Evolutionary conservation across 2,888 invertebrate species (phyloP), one percentile per base, ranked within the genome.

Genomic region (Fissipunctia ypsillon): DNA sequence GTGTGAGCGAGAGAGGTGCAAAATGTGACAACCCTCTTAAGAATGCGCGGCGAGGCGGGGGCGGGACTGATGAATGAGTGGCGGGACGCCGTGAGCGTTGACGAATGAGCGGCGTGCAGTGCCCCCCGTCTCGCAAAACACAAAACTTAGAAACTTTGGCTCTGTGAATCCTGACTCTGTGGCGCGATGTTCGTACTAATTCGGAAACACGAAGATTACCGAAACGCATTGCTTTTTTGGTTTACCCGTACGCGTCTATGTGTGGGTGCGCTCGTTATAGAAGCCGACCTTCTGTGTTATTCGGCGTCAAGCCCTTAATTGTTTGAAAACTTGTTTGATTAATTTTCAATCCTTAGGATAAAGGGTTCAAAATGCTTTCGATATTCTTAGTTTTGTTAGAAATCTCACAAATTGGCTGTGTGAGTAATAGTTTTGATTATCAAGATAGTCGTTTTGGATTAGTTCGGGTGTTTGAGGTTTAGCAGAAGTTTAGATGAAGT

Each of bases 261-360:
- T 64, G 9, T 16, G 9, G 9, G 1, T 65, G 38, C 12, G 6
- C 6, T n/a, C n/a, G n/a, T n/a, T n/a, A n/a, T n/a, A n/a, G n/a
- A n/a, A n/a, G n/a, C n/a, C n/a, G n/a, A n/a, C 38, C 54, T 77
- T 73, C 38, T 73, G 0, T n/a, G 38, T 14, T 31, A 0, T n/a
- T 31, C 22, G 41, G 41, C 56, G n/a, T 38, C 25, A 72, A 60
- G 7, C n/a, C 43, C 31, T 16, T 70, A 80, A 87, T 78, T 87
- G 83, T 81, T 75, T 41, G n/a, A 50, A 61, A 83, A 78, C 64
- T 78, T 73, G 14, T 68, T 54, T 75, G 80, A 85, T 84, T 83
- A 83, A 81, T 83, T 79, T 38, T 41, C 28, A 16, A 45, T 65
- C 61, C 61, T 65, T 31, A 2, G 14, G 38, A 48, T 35, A 52